A percentile compares a stretch with the other conserved stretches of the same genome.
phyloP scores from a whole-genome alignment of 1,140 invertebrate genomes.

The Procambarus clarkii region DNA sequence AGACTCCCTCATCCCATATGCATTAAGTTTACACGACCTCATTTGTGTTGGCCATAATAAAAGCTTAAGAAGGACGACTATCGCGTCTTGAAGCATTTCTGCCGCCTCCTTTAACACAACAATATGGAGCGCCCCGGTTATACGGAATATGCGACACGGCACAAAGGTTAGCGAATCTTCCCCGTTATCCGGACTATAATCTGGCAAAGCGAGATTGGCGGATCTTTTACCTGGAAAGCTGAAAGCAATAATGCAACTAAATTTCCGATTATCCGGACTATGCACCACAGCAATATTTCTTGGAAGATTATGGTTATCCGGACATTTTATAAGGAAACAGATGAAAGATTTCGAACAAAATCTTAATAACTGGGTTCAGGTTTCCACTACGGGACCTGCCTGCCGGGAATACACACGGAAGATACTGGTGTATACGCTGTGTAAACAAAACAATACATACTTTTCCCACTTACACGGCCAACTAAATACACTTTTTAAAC shows the following conservation, averaged over 20 bases:
- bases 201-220: not conserved
- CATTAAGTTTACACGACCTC: constrained; percentile 68
- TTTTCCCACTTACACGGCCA: not conserved
- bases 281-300: not conserved
- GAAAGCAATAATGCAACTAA: not conserved
- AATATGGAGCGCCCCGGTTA: constrained; percentile 9
- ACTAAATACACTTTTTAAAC: not conserved
- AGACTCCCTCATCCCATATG: constrained; percentile 64
- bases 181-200: constrained; percentile 9
- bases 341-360: not conserved
- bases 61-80: constrained; percentile 43
- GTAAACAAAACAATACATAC: not conserved
- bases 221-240: not conserved
- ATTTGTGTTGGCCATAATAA: constrained; percentile 62
- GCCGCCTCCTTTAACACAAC: constrained; percentile 16
- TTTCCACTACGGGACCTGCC: not conserved
- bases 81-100: constrained; percentile 16
- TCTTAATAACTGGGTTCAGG: not conserved
- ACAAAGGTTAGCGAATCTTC: not conserved
- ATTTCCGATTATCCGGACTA: not conserved
- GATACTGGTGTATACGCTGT: too few species aligned
- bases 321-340: not conserved
- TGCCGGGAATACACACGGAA: too few species aligned
- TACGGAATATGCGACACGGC: not conserved
- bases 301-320: not conserved